Base-by-base conservation (phyloP, 2,797 vertebrate species). In the Lemur catta region DNA sequence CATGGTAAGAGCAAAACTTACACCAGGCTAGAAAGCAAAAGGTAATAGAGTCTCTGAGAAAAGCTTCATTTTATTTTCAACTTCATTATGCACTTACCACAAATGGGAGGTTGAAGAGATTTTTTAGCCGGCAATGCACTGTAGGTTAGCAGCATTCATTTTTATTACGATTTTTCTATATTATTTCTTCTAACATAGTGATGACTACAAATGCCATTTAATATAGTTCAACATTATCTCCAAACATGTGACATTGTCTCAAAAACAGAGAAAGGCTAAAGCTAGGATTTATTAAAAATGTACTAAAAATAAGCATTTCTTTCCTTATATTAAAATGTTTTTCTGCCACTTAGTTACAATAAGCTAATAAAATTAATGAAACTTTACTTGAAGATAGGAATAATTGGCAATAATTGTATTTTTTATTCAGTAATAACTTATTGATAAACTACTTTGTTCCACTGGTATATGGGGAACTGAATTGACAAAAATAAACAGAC, bases 31-130 rank as follows among this genome's bases (percentile, higher is more conserved):
- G 52, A 86, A 86, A 65, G 75, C n/a, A 9, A 57, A 14, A 79
- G 38, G 59, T n/a, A 33, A 84, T 26, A 14, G 95, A 55, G 26
- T 89, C 67, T 69, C 46, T 38, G 43, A 57, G 67, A 72, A 89
- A 76, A 30, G 8, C 14, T 96, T 78, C 57, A 48, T 88, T 95
- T 82, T 52, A 78, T 43, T 92, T 88, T 88, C 87, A 91, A 82
- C n/a, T 95, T 91, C 26, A 38, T 63, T 84, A 82, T 71, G 3
- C 18, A 72, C 33, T 93, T 71, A 41, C 22, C 33, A 57, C 5
- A 17, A 10, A 43, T 81, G 35, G n/a, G 7, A 84, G 5, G 28
- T 33, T 67, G 12, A 84, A 46, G 46, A 13, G 1, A 1, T 15
- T 61, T 52, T 88, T 88, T 74, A 46, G 6, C 14, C 80, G 41